Evolutionary conservation across 2,113 vertebrate species (phyloP).

Genomic region (Crotophaga sulcirostris): DNA sequence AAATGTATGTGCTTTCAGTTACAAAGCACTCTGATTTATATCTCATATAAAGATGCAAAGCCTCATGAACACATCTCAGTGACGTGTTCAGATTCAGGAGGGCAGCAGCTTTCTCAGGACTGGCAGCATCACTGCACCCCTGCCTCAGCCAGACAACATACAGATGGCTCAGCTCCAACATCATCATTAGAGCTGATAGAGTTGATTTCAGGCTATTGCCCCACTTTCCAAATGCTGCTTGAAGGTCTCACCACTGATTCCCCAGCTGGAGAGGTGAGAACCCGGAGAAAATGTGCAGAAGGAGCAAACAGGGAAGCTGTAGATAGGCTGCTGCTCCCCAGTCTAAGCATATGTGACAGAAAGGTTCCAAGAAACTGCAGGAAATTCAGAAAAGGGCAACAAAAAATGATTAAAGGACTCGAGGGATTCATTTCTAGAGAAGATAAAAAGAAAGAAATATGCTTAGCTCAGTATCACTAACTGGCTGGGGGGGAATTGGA

Average conservation of each 20-base stretch:
- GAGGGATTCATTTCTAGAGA: not conserved
- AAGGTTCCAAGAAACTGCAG: not conserved
- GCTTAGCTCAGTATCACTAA: not conserved
- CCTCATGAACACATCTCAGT: not conserved
- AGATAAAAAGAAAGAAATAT: conserved; percentile 29
- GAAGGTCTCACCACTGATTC: not conserved
- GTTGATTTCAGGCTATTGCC: not conserved
- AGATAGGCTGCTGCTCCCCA: not conserved
- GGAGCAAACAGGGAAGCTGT: not conserved
- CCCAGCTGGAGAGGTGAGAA: not conserved
- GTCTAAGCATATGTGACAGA: not conserved
- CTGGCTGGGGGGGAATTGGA: not conserved
- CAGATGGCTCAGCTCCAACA: not conserved
- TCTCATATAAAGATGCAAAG: not conserved
- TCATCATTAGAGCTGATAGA: not conserved
- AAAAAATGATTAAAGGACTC: not conserved
- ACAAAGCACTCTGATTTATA: conserved; percentile 3
- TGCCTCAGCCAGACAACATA: not conserved
- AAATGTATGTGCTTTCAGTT: not conserved
- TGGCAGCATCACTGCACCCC: not conserved
- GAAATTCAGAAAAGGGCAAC: conserved; percentile 6
- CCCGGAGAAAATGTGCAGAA: not conserved
- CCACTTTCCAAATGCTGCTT: not conserved
- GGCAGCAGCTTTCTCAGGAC: not conserved
- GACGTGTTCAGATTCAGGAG: not conserved